Evolutionary conservation across 1,140 invertebrate species (phyloP).

Genomic region (Gonioctena quinquepunctata): DNA sequence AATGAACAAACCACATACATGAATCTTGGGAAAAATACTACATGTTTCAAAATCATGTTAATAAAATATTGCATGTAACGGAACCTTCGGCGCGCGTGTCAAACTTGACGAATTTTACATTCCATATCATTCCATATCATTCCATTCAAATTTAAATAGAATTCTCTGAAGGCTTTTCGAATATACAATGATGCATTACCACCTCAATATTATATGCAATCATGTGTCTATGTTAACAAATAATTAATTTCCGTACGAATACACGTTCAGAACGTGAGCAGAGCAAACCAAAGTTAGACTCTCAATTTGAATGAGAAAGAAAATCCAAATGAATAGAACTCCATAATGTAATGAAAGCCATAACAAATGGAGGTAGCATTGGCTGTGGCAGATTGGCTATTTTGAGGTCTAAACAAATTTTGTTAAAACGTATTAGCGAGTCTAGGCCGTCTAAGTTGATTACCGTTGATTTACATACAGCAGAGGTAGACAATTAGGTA

Average conservation of each 20-base stretch:
- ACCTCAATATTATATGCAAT: not conserved
- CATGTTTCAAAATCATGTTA: too few species aligned
- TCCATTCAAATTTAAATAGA: too few species aligned
- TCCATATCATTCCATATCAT: too few species aligned
- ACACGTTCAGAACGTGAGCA: not conserved
- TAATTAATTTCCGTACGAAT: not conserved
- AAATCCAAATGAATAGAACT: conserved; percentile 2
- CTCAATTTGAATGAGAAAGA: not conserved
- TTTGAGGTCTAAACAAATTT: conserved; percentile 21
- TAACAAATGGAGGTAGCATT: conserved; percentile 21
- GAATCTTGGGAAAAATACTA: too few species aligned
- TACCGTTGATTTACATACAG: conserved; percentile 31
- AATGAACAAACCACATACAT: too few species aligned
- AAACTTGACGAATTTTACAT: too few species aligned
- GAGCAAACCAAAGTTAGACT: not conserved
- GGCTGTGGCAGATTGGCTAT: conserved; percentile 17
- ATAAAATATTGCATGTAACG: too few species aligned
- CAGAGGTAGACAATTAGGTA: conserved; percentile 34
- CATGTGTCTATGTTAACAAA: not conserved
- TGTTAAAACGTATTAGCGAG: conserved; percentile 23
- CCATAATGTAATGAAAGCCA: conserved; percentile 6
- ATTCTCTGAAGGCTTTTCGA: not conserved
- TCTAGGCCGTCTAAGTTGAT: conserved; percentile 29
- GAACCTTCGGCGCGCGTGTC: too few species aligned
- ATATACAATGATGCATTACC: not conserved